Conservation (phyloP, 2,113 vertebrate species). For the Toxostoma redivivum region DNA sequence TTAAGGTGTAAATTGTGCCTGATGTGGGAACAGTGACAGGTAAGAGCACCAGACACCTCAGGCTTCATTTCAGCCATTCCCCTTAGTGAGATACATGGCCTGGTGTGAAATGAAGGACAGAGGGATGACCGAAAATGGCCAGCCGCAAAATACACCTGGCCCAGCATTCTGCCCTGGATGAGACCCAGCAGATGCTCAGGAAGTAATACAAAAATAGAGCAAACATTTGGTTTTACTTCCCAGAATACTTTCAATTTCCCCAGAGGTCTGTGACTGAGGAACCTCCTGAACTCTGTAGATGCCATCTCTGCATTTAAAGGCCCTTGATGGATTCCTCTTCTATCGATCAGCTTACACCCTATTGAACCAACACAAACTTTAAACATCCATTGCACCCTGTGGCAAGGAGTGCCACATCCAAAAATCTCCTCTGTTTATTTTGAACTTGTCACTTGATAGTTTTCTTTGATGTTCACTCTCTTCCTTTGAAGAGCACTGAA, state of each 20-base stretch:
- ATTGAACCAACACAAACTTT: background rate
- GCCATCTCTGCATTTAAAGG: background rate
- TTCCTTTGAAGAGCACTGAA: constrained; percentile 27
- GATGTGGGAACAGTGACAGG: background rate
- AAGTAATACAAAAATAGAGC: background rate
- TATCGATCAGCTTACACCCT: background rate
- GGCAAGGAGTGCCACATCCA: background rate
- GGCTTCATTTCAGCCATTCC: background rate
- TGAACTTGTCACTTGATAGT: background rate
- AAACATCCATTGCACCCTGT: background rate
- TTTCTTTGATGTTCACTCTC: background rate
- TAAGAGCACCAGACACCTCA: background rate
- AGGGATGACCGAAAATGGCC: background rate
- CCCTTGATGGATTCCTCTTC: background rate
- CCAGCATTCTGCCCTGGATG: background rate
- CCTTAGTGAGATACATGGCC: background rate
- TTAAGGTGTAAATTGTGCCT: background rate
- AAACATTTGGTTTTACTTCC: background rate
- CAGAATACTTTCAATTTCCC: background rate
- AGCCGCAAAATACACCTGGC: background rate
- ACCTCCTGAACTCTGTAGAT: background rate
- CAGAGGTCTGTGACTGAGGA: background rate
- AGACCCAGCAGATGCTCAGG: background rate
- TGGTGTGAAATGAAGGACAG: background rate
- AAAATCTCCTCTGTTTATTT: background rate